Evolutionary conservation across 2,888 invertebrate species (phyloP).

Genomic region (Xylocampa areola): DNA sequence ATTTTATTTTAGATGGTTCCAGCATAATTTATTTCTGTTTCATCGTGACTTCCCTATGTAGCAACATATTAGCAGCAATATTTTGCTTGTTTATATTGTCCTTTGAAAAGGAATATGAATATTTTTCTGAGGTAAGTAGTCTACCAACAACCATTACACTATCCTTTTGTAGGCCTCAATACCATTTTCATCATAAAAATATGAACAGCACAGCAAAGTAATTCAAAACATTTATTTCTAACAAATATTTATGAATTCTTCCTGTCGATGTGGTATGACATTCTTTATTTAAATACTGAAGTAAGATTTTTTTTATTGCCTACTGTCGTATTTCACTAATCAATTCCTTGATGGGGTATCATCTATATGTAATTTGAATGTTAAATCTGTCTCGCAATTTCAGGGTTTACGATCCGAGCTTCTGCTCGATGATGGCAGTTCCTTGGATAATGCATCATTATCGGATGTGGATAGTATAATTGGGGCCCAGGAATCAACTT

Average conservation of each 20-base stretch:
- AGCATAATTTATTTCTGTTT: constrained; percentile 78
- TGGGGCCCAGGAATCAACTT: constrained; percentile 75
- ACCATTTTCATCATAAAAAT: too few relatives aligned
- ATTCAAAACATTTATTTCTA: background rate
- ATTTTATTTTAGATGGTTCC: constrained; percentile 74
- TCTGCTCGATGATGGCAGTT: constrained; percentile 81
- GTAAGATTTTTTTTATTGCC: background rate
- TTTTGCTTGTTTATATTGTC: constrained; percentile 84
- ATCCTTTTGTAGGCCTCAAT: too few relatives aligned
- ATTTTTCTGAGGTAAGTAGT: constrained; percentile 83
- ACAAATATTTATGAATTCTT: too few relatives aligned
- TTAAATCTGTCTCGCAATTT: too few relatives aligned
- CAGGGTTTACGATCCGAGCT: constrained; percentile 83
- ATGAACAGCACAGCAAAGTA: too few relatives aligned
- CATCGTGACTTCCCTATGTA: constrained; percentile 79
- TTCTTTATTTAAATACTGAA: background rate
- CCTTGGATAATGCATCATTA: constrained; percentile 75
- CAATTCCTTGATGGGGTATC: too few relatives aligned
- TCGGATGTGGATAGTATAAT: constrained; percentile 79
- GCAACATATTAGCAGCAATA: constrained; percentile 80
- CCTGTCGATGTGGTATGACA: too few relatives aligned
- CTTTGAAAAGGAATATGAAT: constrained; percentile 84
- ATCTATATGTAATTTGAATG: too few relatives aligned
- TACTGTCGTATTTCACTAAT: too few relatives aligned
- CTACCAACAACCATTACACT: too few relatives aligned